These are phyloP conservation scores for Adelognathus sp. DNA, from an alignment of 2,888 invertebrate species.

Conservation along the genomic window DNA sequence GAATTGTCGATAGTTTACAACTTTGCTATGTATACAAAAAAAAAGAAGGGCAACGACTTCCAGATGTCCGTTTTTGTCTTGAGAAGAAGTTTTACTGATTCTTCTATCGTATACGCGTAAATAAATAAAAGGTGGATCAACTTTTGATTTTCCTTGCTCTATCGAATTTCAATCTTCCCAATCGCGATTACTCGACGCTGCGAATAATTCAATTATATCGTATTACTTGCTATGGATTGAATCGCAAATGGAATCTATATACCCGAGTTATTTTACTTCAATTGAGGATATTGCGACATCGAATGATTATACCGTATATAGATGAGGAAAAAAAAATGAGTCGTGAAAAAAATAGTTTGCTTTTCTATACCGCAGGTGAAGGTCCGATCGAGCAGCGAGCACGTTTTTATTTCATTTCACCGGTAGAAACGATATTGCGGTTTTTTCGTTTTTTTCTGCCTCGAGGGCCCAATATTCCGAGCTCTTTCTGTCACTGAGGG, in stretches of 20 bases:
- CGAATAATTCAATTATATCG: slow-evolving; percentile 12
- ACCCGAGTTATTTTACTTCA: neutral
- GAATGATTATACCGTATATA: neutral
- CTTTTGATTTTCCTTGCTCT: neutral
- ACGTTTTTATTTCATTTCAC: slow-evolving; percentile 25
- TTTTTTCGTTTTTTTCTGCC: slow-evolving; percentile 18
- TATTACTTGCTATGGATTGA: slow-evolving; percentile 10
- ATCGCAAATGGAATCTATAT: neutral
- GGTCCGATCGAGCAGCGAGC: neutral
- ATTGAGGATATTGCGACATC: neutral
- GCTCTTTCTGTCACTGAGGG: slow-evolving; percentile 10
- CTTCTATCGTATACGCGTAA: too few species aligned
- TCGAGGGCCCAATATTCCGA: slow-evolving; percentile 50
- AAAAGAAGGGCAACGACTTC: too few species aligned
- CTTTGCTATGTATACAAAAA: too few species aligned
- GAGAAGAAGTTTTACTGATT: too few species aligned
- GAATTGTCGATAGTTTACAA: too few species aligned
- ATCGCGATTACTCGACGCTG: neutral
- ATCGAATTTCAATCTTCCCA: neutral
- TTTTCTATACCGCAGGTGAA: neutral
- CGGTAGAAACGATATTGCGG: slow-evolving; percentile 38
- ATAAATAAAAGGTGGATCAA: too few species aligned
- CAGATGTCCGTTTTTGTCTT: too few species aligned
- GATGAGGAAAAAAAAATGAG: too few species aligned
- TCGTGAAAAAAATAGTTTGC: slow-evolving; percentile 17